Percentiles rank a stretch among this genome's conserved stretches.
These are phyloP conservation scores for Drosophila multiciliata DNA, from an alignment of 2,888 invertebrate species.

Conservation along the genomic window DNA sequence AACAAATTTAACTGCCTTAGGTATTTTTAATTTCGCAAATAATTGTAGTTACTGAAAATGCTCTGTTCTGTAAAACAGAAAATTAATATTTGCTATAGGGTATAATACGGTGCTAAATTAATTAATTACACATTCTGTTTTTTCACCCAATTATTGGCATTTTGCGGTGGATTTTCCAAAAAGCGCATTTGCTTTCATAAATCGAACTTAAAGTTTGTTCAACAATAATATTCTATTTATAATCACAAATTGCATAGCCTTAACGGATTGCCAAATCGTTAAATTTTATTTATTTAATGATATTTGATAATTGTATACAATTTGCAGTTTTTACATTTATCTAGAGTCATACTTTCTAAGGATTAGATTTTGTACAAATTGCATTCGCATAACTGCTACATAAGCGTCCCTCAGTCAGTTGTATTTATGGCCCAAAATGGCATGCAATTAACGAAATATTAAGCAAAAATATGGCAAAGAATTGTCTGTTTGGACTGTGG, in stretches of 20 bases:
- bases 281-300: too few species aligned
- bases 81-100: background rate
- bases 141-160: background rate
- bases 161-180: background rate
- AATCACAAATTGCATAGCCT: background rate
- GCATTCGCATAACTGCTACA: background rate
- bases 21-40: slow-evolving; percentile 10
- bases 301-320: too few species aligned
- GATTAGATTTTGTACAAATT: background rate
- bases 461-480: slow-evolving; percentile 6
- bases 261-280: too few species aligned
- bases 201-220: background rate
- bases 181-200: background rate
- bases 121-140: background rate
- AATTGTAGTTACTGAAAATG: too few species aligned
- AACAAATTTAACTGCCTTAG: background rate
- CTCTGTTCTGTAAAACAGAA: background rate
- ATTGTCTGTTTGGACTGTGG: slow-evolving; percentile 23
- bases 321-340: background rate
- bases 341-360: too few species aligned
- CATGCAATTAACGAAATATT: slow-evolving; percentile 23
- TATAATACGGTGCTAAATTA: background rate
- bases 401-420: background rate
- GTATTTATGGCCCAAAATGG: background rate
- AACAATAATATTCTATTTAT: background rate